Evolutionary conservation across 2,113 vertebrate species (phyloP).

Genomic region (Archilochus colubris): DNA sequence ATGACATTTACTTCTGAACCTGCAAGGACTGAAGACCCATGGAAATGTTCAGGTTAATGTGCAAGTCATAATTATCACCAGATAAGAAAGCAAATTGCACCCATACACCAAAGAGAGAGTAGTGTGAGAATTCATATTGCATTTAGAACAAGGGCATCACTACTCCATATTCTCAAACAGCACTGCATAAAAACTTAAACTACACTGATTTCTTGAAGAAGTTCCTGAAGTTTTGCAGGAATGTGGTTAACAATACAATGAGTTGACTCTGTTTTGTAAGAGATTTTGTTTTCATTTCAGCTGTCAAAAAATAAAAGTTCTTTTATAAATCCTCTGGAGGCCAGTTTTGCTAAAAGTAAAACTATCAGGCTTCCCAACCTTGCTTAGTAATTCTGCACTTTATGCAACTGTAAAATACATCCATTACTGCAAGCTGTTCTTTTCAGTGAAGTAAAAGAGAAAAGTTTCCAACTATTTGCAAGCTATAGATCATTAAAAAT

Average conservation of each 20-base stretch:
- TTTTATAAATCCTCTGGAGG: background rate
- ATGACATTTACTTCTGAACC: background rate
- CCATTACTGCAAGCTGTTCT: conserved; percentile 6
- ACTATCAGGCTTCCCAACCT: background rate
- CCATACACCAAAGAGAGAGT: background rate
- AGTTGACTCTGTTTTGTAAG: background rate
- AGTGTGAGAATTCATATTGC: background rate
- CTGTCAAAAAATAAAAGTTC: background rate
- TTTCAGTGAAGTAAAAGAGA: conserved; percentile 4
- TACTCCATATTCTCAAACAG: background rate
- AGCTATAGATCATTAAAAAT: conserved; percentile 27
- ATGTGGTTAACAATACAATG: background rate
- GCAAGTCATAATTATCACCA: background rate
- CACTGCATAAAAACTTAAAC: background rate
- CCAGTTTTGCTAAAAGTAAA: background rate
- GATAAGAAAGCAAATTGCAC: background rate
- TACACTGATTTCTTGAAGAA: background rate
- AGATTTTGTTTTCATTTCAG: background rate
- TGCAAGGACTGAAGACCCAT: background rate
- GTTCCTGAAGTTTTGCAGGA: background rate
- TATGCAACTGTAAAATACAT: background rate
- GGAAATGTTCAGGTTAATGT: background rate
- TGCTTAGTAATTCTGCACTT: background rate
- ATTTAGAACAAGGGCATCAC: background rate
- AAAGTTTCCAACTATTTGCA: conserved; percentile 6